phyloP scores from a whole-genome alignment of 2,113 vertebrate genomes.

The Nyctereutes procyonoides region DNA sequence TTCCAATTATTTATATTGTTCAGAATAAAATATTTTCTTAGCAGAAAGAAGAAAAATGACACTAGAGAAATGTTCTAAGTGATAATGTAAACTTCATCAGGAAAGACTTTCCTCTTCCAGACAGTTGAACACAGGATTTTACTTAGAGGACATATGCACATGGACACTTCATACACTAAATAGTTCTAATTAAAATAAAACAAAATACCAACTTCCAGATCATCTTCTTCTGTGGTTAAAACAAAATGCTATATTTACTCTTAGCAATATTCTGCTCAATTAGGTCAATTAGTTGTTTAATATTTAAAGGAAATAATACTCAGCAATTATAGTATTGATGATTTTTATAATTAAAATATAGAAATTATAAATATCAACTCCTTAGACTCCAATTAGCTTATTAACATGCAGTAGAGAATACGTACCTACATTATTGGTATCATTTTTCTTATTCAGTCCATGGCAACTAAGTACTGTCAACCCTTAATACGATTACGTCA shows the following conservation, averaged over 20 bases:
- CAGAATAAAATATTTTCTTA: neutral
- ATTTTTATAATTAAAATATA: slow-evolving; percentile 82
- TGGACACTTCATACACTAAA: neutral
- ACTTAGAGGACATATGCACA: neutral
- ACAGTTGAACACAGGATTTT: neutral
- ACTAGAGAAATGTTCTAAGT: neutral
- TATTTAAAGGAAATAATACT: slow-evolving; percentile 68
- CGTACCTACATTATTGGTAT: slow-evolving; percentile 67
- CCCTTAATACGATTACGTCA: slow-evolving; percentile 87
- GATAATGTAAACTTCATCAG: neutral
- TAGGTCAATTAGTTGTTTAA: slow-evolving; percentile 78
- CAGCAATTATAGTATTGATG: slow-evolving; percentile 78
- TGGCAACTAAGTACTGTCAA: slow-evolving; percentile 76
- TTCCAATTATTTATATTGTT: neutral
- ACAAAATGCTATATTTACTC: slow-evolving; percentile 61
- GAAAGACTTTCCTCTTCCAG: neutral
- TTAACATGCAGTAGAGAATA: slow-evolving; percentile 71
- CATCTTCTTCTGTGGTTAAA: slow-evolving; percentile 27
- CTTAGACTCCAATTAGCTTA: slow-evolving; percentile 72
- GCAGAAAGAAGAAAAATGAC: neutral
- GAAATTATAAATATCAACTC: slow-evolving; percentile 81
- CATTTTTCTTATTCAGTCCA: slow-evolving; percentile 83
- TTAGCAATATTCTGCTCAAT: slow-evolving; percentile 71
- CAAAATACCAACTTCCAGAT: slow-evolving; percentile 47
- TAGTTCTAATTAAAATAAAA: slow-evolving; percentile 64